Evolutionary conservation across 1,140 invertebrate genomes (phyloP).

Genomic region (Stenopsyche tienmushanensis): DNA sequence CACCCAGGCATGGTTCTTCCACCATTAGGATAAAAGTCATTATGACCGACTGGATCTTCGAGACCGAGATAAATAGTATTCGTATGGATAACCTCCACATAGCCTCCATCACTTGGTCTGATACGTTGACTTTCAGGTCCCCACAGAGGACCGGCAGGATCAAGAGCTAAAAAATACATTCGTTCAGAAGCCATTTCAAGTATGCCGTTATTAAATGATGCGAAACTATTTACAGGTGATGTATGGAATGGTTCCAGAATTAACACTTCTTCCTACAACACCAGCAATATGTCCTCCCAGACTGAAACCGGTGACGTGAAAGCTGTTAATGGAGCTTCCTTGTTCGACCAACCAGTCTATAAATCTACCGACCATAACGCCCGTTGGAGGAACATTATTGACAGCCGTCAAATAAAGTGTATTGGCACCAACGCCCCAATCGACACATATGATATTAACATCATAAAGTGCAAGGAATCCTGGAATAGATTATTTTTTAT

Average conservation of each 20-base stretch:
- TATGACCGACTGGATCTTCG: conserved; percentile 43
- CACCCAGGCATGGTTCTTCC: conserved; percentile 67
- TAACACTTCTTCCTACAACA: conserved; percentile 1
- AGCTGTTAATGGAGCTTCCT: background rate
- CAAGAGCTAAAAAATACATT: conserved; percentile 56
- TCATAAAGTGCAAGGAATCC: background rate
- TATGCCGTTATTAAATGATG: background rate
- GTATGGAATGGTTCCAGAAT: background rate
- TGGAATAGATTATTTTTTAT: too few species aligned
- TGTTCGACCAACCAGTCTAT: conserved; percentile 6
- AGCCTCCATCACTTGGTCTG: conserved; percentile 54
- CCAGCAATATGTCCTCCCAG: conserved; percentile 16
- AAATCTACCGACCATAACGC: background rate
- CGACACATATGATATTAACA: conserved; percentile 5
- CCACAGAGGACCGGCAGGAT: conserved; percentile 64
- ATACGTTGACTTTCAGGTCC: conserved; percentile 42
- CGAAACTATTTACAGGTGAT: background rate
- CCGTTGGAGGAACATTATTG: background rate
- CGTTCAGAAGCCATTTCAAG: background rate
- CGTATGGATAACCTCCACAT: conserved; percentile 65
- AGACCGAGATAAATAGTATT: conserved; percentile 53
- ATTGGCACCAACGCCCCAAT: conserved; percentile 5
- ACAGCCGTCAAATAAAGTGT: conserved; percentile 6
- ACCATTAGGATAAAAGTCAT: conserved; percentile 60
- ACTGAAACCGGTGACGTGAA: conserved; percentile 8